These are phyloP conservation scores for Caenorhabditis sp. DNA, from an alignment of 2,888 invertebrate species.

Conservation along the genomic window DNA sequence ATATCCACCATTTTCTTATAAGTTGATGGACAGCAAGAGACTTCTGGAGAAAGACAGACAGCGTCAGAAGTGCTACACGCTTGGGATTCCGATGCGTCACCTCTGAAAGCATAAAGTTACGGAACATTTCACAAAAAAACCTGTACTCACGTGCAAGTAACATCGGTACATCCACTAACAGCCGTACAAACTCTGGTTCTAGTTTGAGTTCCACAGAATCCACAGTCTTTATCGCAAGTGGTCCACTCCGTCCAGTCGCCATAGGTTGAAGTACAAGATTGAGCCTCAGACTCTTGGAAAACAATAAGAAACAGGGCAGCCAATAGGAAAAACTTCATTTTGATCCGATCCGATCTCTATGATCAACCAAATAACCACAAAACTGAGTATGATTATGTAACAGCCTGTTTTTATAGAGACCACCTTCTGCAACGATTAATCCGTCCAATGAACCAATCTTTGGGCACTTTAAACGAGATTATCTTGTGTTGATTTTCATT, in stretches of 20 bases:
- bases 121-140: no score
- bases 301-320: neutral
- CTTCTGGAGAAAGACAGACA: conserved; percentile 28
- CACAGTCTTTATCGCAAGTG: conserved; percentile 41
- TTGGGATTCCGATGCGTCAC: conserved; percentile 40
- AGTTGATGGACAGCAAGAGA: conserved; percentile 34
- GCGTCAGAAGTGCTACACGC: conserved; percentile 39
- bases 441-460: neutral
- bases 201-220: conserved; percentile 52
- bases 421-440: conserved; percentile 2
- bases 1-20: conserved; percentile 49
- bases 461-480: neutral
- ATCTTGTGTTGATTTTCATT: no score
- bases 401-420: neutral
- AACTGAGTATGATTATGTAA: neutral
- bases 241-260: conserved; percentile 48
- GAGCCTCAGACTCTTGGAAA: neutral
- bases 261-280: conserved; percentile 30
- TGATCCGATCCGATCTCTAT: neutral
- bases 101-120: no score
- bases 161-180: conserved; percentile 37
- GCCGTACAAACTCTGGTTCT: conserved; percentile 35
- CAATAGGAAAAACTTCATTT: neutral
- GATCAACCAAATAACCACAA: neutral
- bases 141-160: conserved; percentile 40